Conservation (phyloP, 2,888 invertebrate species). For the Heterodera filipjevi region DNA sequence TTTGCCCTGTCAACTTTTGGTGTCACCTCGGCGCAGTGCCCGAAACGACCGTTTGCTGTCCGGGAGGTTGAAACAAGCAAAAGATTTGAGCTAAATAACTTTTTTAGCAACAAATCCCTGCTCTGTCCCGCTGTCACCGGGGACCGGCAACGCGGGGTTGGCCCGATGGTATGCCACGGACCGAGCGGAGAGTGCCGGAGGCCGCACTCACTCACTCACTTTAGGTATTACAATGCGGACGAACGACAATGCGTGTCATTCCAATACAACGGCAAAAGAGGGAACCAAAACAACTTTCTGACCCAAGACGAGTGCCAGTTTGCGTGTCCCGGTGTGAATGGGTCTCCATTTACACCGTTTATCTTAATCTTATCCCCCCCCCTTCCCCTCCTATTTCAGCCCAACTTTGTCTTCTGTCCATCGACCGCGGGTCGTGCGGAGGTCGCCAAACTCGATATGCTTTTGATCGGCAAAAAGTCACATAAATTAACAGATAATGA, state of each 20-base stretch:
- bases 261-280: slow-evolving; percentile 64
- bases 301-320: slow-evolving; percentile 57
- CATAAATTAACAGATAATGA: not conserved
- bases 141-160: slow-evolving; percentile 60
- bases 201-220: not conserved
- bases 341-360: too few species aligned
- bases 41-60: slow-evolving; percentile 65
- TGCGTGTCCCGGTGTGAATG: slow-evolving; percentile 63
- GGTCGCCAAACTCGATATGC: slow-evolving; percentile 52
- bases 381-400: slow-evolving; percentile 46
- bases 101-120: slow-evolving; percentile 64
- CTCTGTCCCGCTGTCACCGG: slow-evolving; percentile 65
- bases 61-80: slow-evolving; percentile 45
- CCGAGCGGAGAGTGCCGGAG: not conserved
- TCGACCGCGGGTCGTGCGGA: slow-evolving; percentile 63
- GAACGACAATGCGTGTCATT: slow-evolving; percentile 63
- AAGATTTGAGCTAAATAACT: not conserved
- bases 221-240: slow-evolving; percentile 63
- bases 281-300: slow-evolving; percentile 64
- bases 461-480: not conserved
- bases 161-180: slow-evolving; percentile 49
- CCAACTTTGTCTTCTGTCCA: slow-evolving; percentile 61
- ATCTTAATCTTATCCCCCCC: not conserved
- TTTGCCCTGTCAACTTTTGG: slow-evolving; percentile 53
- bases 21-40: slow-evolving; percentile 63